Percentiles rank a stretch among this genome's conserved stretches.
Evolutionary conservation across 2,888 invertebrate species (phyloP).

Genomic region (Troides aeacus): DNA sequence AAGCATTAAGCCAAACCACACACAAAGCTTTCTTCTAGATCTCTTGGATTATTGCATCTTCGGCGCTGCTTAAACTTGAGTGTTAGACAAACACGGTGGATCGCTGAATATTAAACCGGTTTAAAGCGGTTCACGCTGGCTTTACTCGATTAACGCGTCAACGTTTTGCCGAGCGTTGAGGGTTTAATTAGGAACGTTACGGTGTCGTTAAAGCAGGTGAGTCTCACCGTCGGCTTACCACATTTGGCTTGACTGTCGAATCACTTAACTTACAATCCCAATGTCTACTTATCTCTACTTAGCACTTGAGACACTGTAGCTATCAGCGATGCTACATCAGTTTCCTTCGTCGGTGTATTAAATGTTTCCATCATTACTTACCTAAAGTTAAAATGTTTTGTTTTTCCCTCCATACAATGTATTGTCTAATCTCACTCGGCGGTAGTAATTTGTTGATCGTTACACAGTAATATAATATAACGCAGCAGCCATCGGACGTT

Average conservation of each 20-base stretch:
- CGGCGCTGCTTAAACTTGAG: constrained; percentile 50
- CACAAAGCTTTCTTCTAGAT: neutral
- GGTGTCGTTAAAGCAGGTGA: constrained; percentile 17
- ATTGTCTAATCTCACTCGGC: neutral
- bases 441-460: neutral
- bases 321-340: too few species aligned
- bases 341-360: too few species aligned
- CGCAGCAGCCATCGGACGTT: constrained; percentile 16
- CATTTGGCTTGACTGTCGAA: neutral
- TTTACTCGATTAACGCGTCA: constrained; percentile 76
- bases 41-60: neutral
- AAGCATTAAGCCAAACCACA: neutral
- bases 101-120: constrained; percentile 73
- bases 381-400: too few species aligned
- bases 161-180: constrained; percentile 48
- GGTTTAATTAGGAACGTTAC: constrained; percentile 53
- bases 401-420: too few species aligned
- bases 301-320: neutral
- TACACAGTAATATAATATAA: constrained; percentile 3
- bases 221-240: neutral
- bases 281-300: neutral
- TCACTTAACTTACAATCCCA: too few species aligned
- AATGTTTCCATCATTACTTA: too few species aligned
- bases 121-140: constrained; percentile 71
- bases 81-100: constrained; percentile 42